Percentiles rank a stretch among this genome's conserved stretches.
Conservation (phyloP, 2,797 vertebrate species). For the Acrossocheilus fasciatus region DNA sequence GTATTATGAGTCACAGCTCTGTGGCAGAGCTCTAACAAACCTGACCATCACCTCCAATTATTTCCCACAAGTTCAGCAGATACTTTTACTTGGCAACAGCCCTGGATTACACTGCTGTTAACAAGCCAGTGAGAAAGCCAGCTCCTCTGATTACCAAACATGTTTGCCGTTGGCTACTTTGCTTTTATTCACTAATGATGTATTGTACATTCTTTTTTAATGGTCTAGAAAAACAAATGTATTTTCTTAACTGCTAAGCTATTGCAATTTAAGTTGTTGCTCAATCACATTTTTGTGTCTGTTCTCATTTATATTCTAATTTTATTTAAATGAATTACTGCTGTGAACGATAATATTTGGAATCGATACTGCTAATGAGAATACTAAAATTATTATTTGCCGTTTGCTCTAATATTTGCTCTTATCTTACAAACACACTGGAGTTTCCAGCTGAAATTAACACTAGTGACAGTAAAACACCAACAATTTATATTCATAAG, state of each 20-base stretch:
- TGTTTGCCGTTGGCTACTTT: background rate
- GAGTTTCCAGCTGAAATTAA: background rate
- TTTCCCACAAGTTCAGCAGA: constrained; percentile 24
- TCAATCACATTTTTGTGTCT: background rate
- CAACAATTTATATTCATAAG: background rate
- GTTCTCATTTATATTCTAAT: background rate
- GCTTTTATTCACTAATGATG: constrained; percentile 14
- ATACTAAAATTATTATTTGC: background rate
- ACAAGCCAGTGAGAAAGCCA: background rate
- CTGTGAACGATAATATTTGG: constrained; percentile 18
- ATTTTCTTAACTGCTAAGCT: background rate
- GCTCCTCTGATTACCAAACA: constrained; percentile 10
- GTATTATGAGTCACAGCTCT: constrained; percentile 11
- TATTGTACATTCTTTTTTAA: background rate
- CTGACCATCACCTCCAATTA: constrained; percentile 10
- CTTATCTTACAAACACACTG: background rate
- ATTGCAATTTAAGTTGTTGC: background rate
- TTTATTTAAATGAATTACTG: constrained; percentile 12
- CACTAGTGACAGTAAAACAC: background rate
- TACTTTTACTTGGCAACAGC: constrained; percentile 5
- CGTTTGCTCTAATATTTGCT: background rate
- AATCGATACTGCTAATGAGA: constrained; percentile 12
- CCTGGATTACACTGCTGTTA: background rate
- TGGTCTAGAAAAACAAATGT: background rate
- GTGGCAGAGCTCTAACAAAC: constrained; percentile 5